Percentiles rank a stretch among this genome's conserved stretches.
Evolutionary conservation across 2,888 invertebrate genomes (phyloP).

Genomic region (Exocentrus adspersus): DNA sequence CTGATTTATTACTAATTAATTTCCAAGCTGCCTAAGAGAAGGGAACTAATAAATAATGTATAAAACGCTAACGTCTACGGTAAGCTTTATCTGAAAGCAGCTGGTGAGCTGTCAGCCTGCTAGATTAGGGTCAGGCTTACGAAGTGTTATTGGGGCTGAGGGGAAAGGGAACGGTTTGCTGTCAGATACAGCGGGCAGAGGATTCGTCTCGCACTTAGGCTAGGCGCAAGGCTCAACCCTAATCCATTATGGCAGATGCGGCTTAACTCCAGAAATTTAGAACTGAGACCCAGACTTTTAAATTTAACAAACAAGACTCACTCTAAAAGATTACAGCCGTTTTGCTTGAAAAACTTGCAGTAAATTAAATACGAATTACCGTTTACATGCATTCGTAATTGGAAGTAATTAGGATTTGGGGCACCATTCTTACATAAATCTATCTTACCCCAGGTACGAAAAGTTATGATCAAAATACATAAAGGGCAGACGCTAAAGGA

Average conservation of each 20-base stretch:
- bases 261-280: slow-evolving; percentile 56
- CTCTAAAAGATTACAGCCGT: slow-evolving; percentile 30
- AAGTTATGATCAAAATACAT: too few species aligned
- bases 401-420: too few species aligned
- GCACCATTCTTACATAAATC: too few species aligned
- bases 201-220: slow-evolving; percentile 59
- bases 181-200: slow-evolving; percentile 58
- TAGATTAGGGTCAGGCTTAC: slow-evolving; percentile 62
- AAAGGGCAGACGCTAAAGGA: too few species aligned
- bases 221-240: slow-evolving; percentile 59
- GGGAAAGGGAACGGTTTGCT: slow-evolving; percentile 51
- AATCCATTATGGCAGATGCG: slow-evolving; percentile 62
- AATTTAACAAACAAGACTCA: slow-evolving; percentile 44
- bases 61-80: slow-evolving; percentile 54
- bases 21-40: slow-evolving; percentile 43
- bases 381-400: too few species aligned
- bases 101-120: slow-evolving; percentile 62
- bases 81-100: slow-evolving; percentile 60
- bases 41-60: slow-evolving; percentile 53
- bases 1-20: slow-evolving; percentile 47
- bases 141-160: slow-evolving; percentile 41
- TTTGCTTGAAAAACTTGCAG: slow-evolving; percentile 27
- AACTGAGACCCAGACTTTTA: slow-evolving; percentile 49
- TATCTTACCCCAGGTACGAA: too few species aligned
- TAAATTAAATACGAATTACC: not conserved